phyloP scores from a whole-genome alignment of 2,113 vertebrate species.

The Platichthys stellatus region DNA sequence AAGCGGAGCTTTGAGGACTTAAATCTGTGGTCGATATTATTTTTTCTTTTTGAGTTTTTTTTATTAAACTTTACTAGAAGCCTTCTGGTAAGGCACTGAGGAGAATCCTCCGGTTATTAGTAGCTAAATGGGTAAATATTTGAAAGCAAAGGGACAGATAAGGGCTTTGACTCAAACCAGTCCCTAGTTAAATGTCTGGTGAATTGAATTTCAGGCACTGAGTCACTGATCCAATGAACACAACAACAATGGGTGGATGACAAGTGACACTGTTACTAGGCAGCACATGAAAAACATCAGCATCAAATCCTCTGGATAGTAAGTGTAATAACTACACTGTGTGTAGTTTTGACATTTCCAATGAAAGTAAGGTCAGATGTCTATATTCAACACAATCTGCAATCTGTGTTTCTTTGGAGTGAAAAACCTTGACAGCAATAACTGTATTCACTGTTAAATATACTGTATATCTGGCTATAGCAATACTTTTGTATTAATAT shows the following conservation, averaged over 20 bases:
- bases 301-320: slow-evolving; percentile 1
- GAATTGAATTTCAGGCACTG: slow-evolving; percentile 6
- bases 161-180: slow-evolving; percentile 37
- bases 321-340: background rate
- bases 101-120: slow-evolving; percentile 29
- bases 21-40: slow-evolving; percentile 67
- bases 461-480: slow-evolving; percentile 4
- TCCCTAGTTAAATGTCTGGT: slow-evolving; percentile 9
- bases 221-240: slow-evolving; percentile 12
- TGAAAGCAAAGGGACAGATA: slow-evolving; percentile 45
- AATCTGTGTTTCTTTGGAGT: background rate
- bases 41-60: slow-evolving; percentile 42
- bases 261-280: slow-evolving; percentile 1
- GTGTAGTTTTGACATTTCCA: slow-evolving; percentile 7
- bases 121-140: background rate
- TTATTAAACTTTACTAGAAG: slow-evolving; percentile 42
- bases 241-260: background rate
- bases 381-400: background rate
- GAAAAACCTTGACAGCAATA: background rate
- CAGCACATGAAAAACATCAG: slow-evolving; percentile 10
- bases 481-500: background rate
- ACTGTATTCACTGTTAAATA: slow-evolving; percentile 23
- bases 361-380: background rate
- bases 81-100: slow-evolving; percentile 79
- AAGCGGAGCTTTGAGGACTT: slow-evolving; percentile 42